A percentile compares a stretch with the other conserved stretches of the same genome.
phyloP scores from a whole-genome alignment of 2,888 invertebrate species.

The Caenorhabditis sinica region DNA sequence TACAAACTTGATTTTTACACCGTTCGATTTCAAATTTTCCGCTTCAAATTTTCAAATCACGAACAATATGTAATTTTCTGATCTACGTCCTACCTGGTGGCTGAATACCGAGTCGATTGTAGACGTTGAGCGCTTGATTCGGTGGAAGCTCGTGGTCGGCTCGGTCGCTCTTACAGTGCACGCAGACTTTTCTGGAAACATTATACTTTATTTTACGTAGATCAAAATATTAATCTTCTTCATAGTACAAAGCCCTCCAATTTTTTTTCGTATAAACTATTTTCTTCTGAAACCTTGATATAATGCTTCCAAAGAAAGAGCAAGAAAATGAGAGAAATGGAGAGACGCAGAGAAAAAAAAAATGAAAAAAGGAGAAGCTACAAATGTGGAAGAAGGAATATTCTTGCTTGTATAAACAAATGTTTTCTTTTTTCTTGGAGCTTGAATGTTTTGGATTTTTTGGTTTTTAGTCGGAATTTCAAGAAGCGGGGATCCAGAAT shows the following conservation, averaged over 20 bases:
- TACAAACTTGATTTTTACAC: no score
- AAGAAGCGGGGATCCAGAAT: neutral
- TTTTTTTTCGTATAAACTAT: neutral
- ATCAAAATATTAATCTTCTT: neutral
- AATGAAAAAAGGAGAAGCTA: slow-evolving; percentile 15
- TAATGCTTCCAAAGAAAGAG: slow-evolving; percentile 3
- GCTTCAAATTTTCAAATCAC: no score
- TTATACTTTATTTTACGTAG: neutral
- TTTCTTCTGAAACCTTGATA: neutral
- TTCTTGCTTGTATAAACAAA: slow-evolving; percentile 52
- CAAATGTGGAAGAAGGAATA: no score
- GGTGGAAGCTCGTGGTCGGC: slow-evolving; percentile 81
- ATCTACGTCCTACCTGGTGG: slow-evolving; percentile 72
- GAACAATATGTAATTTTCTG: neutral
- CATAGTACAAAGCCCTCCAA: neutral
- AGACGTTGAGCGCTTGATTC: slow-evolving; percentile 81
- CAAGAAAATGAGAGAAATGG: neutral
- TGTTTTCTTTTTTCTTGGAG: neutral
- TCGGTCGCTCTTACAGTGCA: slow-evolving; percentile 82
- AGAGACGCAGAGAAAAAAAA: slow-evolving; percentile 12
- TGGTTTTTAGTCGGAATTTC: neutral
- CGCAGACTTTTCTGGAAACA: slow-evolving; percentile 81
- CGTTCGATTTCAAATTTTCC: no score
- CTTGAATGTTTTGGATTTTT: neutral
- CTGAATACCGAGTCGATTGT: slow-evolving; percentile 82